Conservation (phyloP, 2,113 vertebrate genomes). For the Neotragus moschatus region DNA sequence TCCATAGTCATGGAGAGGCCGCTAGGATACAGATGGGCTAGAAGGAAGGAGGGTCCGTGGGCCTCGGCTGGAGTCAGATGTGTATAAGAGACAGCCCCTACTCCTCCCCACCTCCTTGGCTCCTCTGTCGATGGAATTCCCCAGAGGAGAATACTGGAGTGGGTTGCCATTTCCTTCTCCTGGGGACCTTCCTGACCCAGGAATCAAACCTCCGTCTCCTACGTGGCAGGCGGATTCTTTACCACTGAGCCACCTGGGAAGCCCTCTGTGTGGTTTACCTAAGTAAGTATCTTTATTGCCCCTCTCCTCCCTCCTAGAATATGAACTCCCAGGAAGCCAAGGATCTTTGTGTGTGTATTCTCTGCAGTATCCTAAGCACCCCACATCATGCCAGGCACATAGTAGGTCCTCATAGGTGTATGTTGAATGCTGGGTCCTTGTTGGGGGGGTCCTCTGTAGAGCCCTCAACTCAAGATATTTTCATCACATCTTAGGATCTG, state of each 20-base stretch:
- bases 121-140: not conserved
- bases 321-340: not conserved
- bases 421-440: not conserved
- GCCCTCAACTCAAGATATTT: not conserved
- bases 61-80: no score
- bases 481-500: slow-evolving; percentile 39
- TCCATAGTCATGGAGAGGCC: no score
- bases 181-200: not conserved
- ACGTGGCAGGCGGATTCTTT: not conserved
- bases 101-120: not conserved
- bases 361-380: not conserved
- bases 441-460: not conserved
- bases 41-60: no score
- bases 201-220: not conserved
- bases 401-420: not conserved
- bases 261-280: not conserved
- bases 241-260: not conserved
- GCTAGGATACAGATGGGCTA: no score
- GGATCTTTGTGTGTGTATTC: not conserved
- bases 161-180: not conserved
- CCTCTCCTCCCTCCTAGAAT: not conserved
- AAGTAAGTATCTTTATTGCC: not conserved
- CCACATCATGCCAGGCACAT: not conserved
- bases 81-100: no score
- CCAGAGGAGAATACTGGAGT: not conserved